These are phyloP conservation scores for Allobates femoralis DNA, from an alignment of 2,797 vertebrate species.

Conservation along the genomic window DNA sequence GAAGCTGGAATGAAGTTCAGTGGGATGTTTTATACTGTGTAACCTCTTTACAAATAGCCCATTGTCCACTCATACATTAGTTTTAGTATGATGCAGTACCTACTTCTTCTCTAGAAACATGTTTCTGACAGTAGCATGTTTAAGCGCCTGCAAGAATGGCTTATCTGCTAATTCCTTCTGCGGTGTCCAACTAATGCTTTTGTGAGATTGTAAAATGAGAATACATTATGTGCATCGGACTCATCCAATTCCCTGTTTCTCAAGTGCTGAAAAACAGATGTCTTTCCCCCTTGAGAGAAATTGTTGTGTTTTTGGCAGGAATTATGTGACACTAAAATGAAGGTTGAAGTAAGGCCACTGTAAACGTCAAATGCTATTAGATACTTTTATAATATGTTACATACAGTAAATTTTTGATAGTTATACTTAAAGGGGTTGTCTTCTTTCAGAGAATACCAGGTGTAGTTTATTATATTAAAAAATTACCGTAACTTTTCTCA, in stretches of 20 bases:
- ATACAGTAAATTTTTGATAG: slow-evolving; percentile 27
- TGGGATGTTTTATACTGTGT: slow-evolving; percentile 46
- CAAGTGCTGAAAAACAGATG: slow-evolving; percentile 61
- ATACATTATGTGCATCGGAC: slow-evolving; percentile 60
- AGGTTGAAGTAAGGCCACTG: slow-evolving; percentile 63
- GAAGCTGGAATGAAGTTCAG: slow-evolving; percentile 34
- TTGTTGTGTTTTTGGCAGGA: slow-evolving; percentile 62
- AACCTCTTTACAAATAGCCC: slow-evolving; percentile 53
- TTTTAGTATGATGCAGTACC: slow-evolving; percentile 54
- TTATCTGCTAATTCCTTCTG: slow-evolving; percentile 64
- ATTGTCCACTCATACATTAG: slow-evolving; percentile 50
- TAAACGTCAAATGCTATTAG: slow-evolving; percentile 59
- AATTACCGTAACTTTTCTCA: too few relatives aligned
- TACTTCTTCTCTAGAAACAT: slow-evolving; percentile 54
- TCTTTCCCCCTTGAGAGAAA: slow-evolving; percentile 57
- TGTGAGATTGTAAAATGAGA: slow-evolving; percentile 62
- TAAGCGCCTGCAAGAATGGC: slow-evolving; percentile 51
- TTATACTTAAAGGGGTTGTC: slow-evolving; percentile 9
- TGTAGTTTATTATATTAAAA: too few relatives aligned
- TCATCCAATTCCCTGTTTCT: slow-evolving; percentile 60
- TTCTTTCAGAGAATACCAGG: too few relatives aligned
- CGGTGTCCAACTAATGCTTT: slow-evolving; percentile 61
- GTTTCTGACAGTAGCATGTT: slow-evolving; percentile 62
- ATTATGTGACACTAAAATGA: slow-evolving; percentile 62
- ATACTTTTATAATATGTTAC: slow-evolving; percentile 51